Percentiles rank a stretch among this genome's conserved stretches.
phyloP scores from a whole-genome alignment of 2,113 vertebrate species.

The Perca flavescens region DNA sequence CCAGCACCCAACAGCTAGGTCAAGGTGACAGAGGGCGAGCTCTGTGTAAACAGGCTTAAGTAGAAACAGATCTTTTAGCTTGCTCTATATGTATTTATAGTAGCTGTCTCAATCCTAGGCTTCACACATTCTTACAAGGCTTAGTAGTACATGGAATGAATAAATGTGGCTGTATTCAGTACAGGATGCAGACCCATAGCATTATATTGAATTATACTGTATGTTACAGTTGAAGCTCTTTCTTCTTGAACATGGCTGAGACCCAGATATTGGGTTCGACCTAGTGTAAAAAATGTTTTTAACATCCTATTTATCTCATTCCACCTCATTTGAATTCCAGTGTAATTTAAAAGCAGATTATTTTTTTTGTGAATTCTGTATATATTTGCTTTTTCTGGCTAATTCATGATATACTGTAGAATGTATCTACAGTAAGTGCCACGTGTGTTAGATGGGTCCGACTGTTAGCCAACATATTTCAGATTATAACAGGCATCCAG shows the following conservation, averaged over 20 bases:
- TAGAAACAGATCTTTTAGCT: slow-evolving; percentile 15
- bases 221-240: not conserved
- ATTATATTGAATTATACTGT: not conserved
- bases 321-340: not conserved
- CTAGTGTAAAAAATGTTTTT: slow-evolving; percentile 3
- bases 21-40: slow-evolving; percentile 43
- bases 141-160: not conserved
- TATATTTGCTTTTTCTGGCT: not conserved
- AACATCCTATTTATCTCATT: not conserved
- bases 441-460: slow-evolving; percentile 16
- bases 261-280: not conserved
- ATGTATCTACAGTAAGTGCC: not conserved
- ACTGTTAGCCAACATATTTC: slow-evolving; percentile 27
- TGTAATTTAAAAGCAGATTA: not conserved
- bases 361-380: not conserved
- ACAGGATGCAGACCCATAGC: not conserved
- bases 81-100: slow-evolving; percentile 40
- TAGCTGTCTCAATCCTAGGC: not conserved
- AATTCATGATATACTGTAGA: not conserved
- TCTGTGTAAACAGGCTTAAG: not conserved
- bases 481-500: slow-evolving; percentile 47
- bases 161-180: not conserved
- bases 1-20: not conserved
- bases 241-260: not conserved
- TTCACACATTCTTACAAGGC: slow-evolving; percentile 17